These are phyloP conservation scores for Andrena flavipes DNA, from an alignment of 2,888 invertebrate genomes.

Conservation along the genomic window DNA sequence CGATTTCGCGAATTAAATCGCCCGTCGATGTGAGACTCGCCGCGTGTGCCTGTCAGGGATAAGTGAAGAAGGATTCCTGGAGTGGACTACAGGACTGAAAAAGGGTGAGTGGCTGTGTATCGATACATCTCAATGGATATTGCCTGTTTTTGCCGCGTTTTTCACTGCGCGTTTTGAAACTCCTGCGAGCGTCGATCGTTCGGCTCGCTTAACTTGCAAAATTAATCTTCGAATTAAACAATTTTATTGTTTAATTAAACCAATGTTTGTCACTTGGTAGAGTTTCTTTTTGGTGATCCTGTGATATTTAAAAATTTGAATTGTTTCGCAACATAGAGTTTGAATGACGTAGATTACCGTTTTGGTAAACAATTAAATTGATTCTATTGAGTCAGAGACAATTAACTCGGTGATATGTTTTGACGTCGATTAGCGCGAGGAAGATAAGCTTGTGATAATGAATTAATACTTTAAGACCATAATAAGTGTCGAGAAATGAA, in stretches of 20 bases:
- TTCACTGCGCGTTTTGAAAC: not conserved
- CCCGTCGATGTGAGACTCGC: conserved; percentile 49
- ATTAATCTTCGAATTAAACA: too few species aligned
- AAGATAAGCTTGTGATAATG: conserved; percentile 21
- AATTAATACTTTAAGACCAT: not conserved
- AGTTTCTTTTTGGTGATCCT: not conserved
- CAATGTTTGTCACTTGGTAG: not conserved
- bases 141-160: conserved; percentile 2
- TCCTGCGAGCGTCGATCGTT: not conserved
- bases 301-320: conserved; percentile 1
- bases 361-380: not conserved
- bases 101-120: conserved; percentile 32
- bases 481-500: not conserved
- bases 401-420: conserved; percentile 6
- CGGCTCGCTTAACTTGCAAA: too few species aligned
- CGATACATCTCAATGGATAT: not conserved
- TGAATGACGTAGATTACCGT: conserved; percentile 1
- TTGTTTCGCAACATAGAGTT: not conserved
- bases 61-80: conserved; percentile 42
- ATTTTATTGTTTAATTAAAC: not conserved
- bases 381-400: not conserved
- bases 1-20: conserved; percentile 48
- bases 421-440: conserved; percentile 9
- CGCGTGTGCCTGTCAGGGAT: conserved; percentile 58
- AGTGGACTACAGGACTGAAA: conserved; percentile 8